Conservation (phyloP, 2,797 vertebrate species). For the Poeciliopsis infans region DNA sequence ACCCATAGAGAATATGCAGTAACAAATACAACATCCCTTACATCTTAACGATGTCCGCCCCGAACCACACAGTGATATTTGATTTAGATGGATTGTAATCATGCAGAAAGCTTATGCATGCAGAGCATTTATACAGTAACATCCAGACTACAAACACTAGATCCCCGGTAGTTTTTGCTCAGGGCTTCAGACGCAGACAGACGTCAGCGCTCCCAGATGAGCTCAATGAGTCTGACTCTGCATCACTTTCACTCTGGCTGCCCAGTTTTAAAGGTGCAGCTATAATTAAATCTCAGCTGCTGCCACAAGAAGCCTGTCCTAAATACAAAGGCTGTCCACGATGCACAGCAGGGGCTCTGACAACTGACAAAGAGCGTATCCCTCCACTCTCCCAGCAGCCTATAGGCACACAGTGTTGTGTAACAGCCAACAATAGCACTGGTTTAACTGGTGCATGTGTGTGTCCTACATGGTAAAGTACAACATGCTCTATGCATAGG, state of each 20-base stretch:
- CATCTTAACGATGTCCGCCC: neutral
- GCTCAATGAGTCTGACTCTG: neutral
- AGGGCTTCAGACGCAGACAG: neutral
- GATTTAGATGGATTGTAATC: neutral
- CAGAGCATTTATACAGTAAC: neutral
- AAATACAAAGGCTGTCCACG: neutral
- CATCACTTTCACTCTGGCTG: fast-evolving
- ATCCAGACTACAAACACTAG: too few relatives aligned
- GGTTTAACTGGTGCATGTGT: conserved; percentile 1
- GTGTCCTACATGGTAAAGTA: neutral
- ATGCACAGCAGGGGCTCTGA: neutral
- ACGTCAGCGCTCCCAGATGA: neutral
- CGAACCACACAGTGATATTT: neutral
- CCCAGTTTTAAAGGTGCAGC: conserved; percentile 4
- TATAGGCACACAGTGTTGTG: conserved; percentile 19
- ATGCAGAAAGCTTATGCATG: neutral
- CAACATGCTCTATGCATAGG: neutral
- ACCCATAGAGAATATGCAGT: too few relatives aligned
- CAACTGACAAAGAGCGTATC: neutral
- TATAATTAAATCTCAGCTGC: conserved; percentile 20
- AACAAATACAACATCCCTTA: neutral
- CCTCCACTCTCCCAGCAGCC: conserved; percentile 4
- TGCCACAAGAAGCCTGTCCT: neutral
- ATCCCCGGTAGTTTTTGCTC: neutral
- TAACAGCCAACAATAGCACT: conserved; percentile 31